These are phyloP conservation scores for Ectemnius lituratus DNA, from an alignment of 2,888 invertebrate species.

Conservation along the genomic window DNA sequence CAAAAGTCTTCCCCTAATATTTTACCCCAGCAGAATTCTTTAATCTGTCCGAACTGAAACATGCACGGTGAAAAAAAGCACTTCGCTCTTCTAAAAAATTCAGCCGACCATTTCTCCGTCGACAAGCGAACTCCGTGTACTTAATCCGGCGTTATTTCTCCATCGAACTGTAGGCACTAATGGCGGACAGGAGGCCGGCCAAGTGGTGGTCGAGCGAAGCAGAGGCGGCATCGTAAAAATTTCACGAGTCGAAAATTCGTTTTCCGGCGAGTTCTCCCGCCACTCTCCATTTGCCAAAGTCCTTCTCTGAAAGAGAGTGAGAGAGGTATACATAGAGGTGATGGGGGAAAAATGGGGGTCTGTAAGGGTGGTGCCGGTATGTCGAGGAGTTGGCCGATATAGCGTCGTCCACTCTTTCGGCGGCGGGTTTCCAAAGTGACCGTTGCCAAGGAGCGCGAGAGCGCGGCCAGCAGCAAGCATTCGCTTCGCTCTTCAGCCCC, in stretches of 20 bases:
- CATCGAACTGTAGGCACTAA: no score
- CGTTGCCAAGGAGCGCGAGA: conserved; percentile 54
- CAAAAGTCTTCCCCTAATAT: no score
- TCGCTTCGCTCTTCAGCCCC: conserved; percentile 43
- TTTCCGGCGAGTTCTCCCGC: conserved; percentile 16
- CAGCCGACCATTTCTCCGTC: no score
- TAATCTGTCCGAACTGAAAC: no score
- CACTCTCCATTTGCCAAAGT: conserved; percentile 20
- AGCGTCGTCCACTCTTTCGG: conserved; percentile 46
- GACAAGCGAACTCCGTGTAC: no score
- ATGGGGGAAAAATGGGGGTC: no score
- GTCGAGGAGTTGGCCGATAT: not conserved
- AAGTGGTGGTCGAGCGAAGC: not conserved
- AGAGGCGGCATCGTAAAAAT: conserved; percentile 26
- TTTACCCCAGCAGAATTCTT: no score
- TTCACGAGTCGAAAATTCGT: conserved; percentile 38
- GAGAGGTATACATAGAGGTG: not conserved
- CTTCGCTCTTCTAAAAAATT: no score
- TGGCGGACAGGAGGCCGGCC: no score
- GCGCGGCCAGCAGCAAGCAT: not conserved
- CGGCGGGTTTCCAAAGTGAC: conserved; percentile 57
- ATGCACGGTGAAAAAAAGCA: no score
- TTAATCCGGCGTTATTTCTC: no score
- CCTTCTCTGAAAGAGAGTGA: conserved; percentile 19
- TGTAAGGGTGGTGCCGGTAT: no score